Conservation (phyloP, 2,888 invertebrate species). For the Nephrotoma flavescens region DNA sequence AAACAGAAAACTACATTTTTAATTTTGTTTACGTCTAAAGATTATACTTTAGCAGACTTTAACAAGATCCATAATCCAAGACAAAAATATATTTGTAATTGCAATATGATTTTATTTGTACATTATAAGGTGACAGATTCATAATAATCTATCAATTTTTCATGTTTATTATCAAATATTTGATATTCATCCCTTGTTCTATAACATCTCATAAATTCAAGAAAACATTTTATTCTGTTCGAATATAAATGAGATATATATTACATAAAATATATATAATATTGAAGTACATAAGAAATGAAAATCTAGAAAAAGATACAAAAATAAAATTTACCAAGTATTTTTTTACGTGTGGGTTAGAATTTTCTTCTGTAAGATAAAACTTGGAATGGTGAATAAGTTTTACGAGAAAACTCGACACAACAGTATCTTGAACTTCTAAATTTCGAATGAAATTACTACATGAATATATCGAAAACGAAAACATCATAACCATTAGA, state of each 20-base stretch:
- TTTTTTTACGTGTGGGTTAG: neutral
- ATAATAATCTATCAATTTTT: neutral
- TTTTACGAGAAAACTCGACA: too few species aligned
- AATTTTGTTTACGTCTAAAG: neutral
- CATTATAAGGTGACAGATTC: neutral
- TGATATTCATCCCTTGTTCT: neutral
- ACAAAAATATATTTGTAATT: neutral
- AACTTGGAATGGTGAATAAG: too few species aligned
- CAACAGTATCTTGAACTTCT: too few species aligned
- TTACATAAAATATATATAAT: neutral
- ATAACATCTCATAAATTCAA: neutral
- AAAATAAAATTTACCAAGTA: neutral
- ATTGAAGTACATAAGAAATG: neutral
- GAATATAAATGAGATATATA: neutral
- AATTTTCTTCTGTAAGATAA: too few species aligned
- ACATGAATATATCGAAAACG: too few species aligned
- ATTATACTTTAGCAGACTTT: neutral
- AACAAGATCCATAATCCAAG: neutral
- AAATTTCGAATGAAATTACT: too few species aligned
- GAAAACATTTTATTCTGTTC: neutral
- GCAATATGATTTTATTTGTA: neutral
- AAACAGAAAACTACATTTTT: neutral
- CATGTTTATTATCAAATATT: neutral
- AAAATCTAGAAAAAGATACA: neutral
- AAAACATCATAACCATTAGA: too few species aligned